Evolutionary conservation across 2,113 vertebrate genomes (phyloP).

Genomic region (Benitochromis conjunctus): DNA sequence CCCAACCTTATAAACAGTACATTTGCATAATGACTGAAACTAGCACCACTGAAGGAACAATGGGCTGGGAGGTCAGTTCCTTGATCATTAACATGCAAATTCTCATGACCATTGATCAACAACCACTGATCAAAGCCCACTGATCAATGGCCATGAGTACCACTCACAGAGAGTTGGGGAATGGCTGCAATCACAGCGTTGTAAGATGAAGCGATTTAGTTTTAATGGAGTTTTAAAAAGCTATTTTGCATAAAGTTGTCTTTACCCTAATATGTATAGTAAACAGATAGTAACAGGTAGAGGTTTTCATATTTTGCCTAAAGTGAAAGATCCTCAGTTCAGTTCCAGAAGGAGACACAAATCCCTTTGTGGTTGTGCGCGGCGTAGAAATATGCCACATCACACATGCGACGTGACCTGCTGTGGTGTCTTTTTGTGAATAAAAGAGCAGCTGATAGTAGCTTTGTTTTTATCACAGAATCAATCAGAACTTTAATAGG

Average conservation of each 20-base stretch:
- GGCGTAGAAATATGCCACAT: background rate
- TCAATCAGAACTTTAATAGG: background rate
- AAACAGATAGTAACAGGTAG: background rate
- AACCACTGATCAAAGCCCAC: too few relatives aligned
- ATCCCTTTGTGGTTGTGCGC: background rate
- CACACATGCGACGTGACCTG: background rate
- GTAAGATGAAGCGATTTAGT: background rate
- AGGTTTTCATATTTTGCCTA: background rate
- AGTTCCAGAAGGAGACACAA: background rate
- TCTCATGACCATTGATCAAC: too few relatives aligned
- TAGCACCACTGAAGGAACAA: too few relatives aligned
- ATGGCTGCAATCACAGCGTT: background rate
- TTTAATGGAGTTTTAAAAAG: background rate
- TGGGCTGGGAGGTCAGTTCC: too few relatives aligned
- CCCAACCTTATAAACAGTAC: too few relatives aligned
- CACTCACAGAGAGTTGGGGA: too few relatives aligned
- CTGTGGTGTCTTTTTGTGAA: background rate
- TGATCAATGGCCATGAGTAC: too few relatives aligned
- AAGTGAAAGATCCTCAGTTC: background rate
- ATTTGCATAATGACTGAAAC: too few relatives aligned
- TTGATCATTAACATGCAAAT: too few relatives aligned
- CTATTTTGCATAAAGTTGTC: too few relatives aligned
- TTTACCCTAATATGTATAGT: background rate
- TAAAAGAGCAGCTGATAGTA: background rate
- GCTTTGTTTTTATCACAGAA: background rate